Percentiles rank a stretch among this genome's conserved stretches.
Conservation (phyloP, 2,888 invertebrate species). For the Dione vanillae region DNA sequence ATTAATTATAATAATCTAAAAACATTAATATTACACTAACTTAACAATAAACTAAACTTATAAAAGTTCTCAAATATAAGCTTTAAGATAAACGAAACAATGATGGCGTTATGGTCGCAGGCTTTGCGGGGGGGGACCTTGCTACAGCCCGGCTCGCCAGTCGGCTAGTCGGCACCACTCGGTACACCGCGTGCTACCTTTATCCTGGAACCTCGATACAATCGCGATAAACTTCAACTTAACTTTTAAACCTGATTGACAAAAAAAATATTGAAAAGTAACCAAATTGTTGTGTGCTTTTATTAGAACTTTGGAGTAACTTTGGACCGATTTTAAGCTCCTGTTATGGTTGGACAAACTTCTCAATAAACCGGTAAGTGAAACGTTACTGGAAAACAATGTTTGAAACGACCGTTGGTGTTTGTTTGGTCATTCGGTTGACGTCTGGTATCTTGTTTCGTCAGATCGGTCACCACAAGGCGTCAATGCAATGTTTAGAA, state of each 20-base stretch:
- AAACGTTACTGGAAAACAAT: constrained; percentile 68
- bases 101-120: constrained; percentile 62
- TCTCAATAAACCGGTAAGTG: constrained; percentile 80
- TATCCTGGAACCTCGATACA: constrained; percentile 63
- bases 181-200: constrained; percentile 68
- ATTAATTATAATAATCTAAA: no score
- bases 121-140: constrained; percentile 66
- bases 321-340: constrained; percentile 71
- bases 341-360: constrained; percentile 72
- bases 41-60: constrained; percentile 12
- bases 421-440: constrained; percentile 32
- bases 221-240: constrained; percentile 70
- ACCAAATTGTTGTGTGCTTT: constrained; percentile 57
- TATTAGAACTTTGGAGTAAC: constrained; percentile 55
- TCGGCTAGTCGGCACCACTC: constrained; percentile 48
- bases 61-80: constrained; percentile 52
- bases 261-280: constrained; percentile 57
- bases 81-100: constrained; percentile 69
- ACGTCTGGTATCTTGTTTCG: constrained; percentile 49
- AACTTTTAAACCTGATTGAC: constrained; percentile 67
- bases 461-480: constrained; percentile 46
- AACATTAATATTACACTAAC: neutral
- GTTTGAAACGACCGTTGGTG: constrained; percentile 49
- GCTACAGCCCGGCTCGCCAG: constrained; percentile 49
- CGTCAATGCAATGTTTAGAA: constrained; percentile 62